Conservation (phyloP, 2,797 vertebrate genomes). For the Schizopygopsis pylzovi region DNA sequence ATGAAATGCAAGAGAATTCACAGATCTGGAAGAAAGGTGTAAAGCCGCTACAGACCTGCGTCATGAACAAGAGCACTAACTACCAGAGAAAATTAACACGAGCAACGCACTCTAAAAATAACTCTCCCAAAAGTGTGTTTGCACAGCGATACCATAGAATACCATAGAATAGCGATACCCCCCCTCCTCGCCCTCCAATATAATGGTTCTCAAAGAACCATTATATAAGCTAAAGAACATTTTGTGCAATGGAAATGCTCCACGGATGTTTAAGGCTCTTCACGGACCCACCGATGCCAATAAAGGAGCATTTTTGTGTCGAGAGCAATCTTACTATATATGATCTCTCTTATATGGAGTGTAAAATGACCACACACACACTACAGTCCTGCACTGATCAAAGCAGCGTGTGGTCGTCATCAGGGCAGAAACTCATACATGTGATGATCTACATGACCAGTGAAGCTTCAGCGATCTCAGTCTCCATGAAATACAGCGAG, state of each 20-base stretch:
- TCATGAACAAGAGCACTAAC: not conserved
- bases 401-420: not conserved
- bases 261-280: not conserved
- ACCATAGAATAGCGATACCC: too few species aligned
- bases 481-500: not conserved
- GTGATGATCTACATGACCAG: not conserved
- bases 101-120: not conserved
- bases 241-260: not conserved
- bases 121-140: not conserved
- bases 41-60: not conserved
- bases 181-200: too few species aligned
- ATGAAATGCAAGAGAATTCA: not conserved
- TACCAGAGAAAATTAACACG: not conserved
- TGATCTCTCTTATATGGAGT: not conserved
- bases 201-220: not conserved
- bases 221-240: not conserved
- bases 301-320: not conserved
- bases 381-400: not conserved
- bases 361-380: not conserved
- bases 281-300: not conserved
- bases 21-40: not conserved
- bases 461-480: not conserved
- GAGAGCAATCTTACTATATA: not conserved
- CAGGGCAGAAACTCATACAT: not conserved
- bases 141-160: not conserved